Percentiles rank a stretch among this genome's conserved stretches.
Evolutionary conservation across 2,888 invertebrate genomes (phyloP).

Genomic region (Thymelicus lineola): DNA sequence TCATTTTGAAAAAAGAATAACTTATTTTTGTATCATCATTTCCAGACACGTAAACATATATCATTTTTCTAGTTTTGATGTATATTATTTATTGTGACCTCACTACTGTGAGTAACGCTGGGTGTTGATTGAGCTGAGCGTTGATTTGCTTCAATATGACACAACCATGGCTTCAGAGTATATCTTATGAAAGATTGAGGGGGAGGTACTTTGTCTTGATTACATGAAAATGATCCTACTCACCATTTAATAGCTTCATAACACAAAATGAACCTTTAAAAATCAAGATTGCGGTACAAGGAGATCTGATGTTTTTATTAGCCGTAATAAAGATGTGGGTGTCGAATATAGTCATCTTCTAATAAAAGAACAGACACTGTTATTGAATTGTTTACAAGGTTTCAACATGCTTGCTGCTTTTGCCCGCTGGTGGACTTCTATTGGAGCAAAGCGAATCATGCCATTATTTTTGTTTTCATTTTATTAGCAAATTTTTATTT

Average conservation of each 20-base stretch:
- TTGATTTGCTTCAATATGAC: neutral
- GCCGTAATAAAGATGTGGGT: constrained; percentile 57
- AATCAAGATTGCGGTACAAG: constrained; percentile 40
- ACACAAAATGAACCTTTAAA: constrained; percentile 34
- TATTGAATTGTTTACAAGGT: constrained; percentile 19
- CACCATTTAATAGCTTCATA: constrained; percentile 33
- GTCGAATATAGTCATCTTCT: constrained; percentile 66
- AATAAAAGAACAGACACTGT: constrained; percentile 57
- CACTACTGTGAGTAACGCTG: neutral
- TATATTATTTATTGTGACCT: neutral
- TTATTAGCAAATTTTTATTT: neutral
- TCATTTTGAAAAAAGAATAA: no score
- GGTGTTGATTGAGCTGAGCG: constrained; percentile 21
- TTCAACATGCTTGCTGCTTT: constrained; percentile 2
- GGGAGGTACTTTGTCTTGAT: constrained; percentile 22
- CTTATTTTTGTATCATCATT: no score
- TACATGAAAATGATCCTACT: constrained; percentile 38
- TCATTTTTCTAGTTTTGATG: no score
- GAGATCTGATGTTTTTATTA: constrained; percentile 48
- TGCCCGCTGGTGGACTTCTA: neutral
- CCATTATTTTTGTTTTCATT: neutral
- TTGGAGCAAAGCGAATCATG: constrained; percentile 15
- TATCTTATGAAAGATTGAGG: constrained; percentile 4
- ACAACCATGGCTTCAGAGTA: neutral
- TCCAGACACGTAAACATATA: no score